phyloP scores from a whole-genome alignment of 2,797 vertebrate species.

The Enteromius mattozi region DNA sequence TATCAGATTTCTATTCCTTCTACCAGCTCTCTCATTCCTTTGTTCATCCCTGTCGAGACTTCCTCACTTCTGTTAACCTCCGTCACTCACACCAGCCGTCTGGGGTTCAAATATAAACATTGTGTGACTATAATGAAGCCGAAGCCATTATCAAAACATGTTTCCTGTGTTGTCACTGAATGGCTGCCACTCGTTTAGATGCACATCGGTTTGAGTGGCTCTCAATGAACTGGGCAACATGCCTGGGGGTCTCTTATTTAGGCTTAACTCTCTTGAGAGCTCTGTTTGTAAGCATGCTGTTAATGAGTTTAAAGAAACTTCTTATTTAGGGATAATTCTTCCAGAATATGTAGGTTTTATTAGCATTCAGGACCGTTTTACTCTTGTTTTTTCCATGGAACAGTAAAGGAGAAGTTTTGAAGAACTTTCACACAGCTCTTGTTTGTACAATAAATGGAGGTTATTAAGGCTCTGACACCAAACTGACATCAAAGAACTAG shows the following conservation, averaged over 20 bases:
- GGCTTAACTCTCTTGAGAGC: not conserved
- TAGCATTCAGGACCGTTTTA: not conserved
- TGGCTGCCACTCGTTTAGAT: not conserved
- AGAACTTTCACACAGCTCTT: not conserved
- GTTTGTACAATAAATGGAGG: not conserved
- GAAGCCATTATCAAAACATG: not conserved
- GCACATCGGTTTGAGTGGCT: not conserved
- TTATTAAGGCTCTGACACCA: not conserved
- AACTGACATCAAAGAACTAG: not conserved
- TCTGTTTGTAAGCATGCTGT: not conserved
- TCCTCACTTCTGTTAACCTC: constrained; percentile 35
- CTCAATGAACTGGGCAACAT: not conserved
- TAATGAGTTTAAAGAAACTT: not conserved
- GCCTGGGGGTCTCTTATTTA: not conserved
- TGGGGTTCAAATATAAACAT: constrained; percentile 51
- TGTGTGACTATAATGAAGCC: not conserved
- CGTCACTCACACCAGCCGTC: constrained; percentile 1
- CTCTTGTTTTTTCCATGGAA: not conserved
- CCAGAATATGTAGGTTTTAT: not conserved
- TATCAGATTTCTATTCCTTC: constrained; percentile 73
- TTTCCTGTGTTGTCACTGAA: constrained; percentile 1
- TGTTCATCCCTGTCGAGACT: constrained; percentile 45
- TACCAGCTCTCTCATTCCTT: constrained; percentile 26
- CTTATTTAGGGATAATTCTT: no score
- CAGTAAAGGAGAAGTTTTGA: not conserved